A percentile compares a stretch with the other conserved stretches of the same genome.
Evolutionary conservation across 2,797 vertebrate species (phyloP).

Genomic region (Carcharodon carcharias): DNA sequence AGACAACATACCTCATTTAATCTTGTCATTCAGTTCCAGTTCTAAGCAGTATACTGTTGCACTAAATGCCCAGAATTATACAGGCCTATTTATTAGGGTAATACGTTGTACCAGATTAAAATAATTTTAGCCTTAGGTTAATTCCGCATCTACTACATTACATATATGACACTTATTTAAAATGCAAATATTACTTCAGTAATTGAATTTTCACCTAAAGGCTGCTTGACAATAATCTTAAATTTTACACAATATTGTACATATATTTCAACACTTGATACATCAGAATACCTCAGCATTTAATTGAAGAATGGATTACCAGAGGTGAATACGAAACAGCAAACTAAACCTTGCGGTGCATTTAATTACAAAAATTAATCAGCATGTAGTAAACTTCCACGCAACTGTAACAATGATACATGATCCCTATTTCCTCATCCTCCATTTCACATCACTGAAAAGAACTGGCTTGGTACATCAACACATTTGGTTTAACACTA

Average conservation of each 20-base stretch:
- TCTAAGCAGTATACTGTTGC: neutral
- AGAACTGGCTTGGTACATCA: constrained; percentile 41
- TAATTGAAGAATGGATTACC: neutral
- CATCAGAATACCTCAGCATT: neutral
- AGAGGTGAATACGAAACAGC: neutral
- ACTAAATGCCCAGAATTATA: neutral
- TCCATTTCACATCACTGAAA: constrained; percentile 47
- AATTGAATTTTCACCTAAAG: neutral
- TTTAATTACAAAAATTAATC: constrained; percentile 39
- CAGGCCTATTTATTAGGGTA: neutral
- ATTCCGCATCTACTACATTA: neutral
- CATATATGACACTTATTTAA: neutral
- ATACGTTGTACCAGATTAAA: neutral
- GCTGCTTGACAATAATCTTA: neutral
- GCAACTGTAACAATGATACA: constrained; percentile 42
- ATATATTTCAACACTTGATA: neutral
- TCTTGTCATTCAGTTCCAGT: neutral
- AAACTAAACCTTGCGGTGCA: neutral
- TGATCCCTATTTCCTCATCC: constrained; percentile 39
- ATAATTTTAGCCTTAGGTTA: neutral
- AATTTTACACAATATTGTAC: neutral
- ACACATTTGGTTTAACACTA: constrained; percentile 40
- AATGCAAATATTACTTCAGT: neutral
- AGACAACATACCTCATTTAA: neutral
- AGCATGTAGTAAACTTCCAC: constrained; percentile 38